Evolutionary conservation across 2,888 invertebrate genomes (phyloP), one percentile per base, ranked within the genome.

Genomic region (Orthonevra nobilis): DNA sequence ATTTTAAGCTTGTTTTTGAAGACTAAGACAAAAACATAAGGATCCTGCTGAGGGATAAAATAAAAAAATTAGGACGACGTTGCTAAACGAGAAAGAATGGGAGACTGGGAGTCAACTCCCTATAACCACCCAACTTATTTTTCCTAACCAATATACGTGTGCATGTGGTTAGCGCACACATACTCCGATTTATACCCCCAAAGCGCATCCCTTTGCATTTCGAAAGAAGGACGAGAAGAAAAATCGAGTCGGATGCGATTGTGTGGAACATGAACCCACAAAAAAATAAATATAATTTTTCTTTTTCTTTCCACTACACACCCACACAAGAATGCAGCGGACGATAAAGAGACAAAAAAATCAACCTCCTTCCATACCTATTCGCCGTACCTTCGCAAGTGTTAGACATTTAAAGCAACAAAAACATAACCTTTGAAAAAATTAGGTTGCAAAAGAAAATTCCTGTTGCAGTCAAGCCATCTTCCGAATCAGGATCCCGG

Each of bases 231-330:
- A 36, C 38, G n/a, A 26, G 44, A 1, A n/a, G 19, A n/a, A 34
- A n/a, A n/a, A n/a, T 9, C 36, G 50, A 19, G 38, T 30, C 36
- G 19, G 15, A 61, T 70, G 52, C 28, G 52, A 61, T 70, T 61
- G 70, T 70, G 70, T 70, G 52, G 61, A 61, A 54, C 61, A 70
- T 61, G 61, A 70, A 28, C 52, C 61, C 58, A 58, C 46, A 54
- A 70, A 61, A 58, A 60, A 60, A 28, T 19, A 14, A 26, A 6
- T 10, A n/a, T n/a, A n/a, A n/a, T n/a, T n/a, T n/a, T n/a, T n/a
- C n/a, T 19, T 15, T 42, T 58, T 50, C 17, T 17, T 58, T 30
- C 5, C 30, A 9, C 5, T 20, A 15, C 23, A 28, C 26, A 3
- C 2, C 12, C 19, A 9, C n/a, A 7, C 3, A 48, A 38, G 28